Conservation (phyloP, 2,797 vertebrate genomes). For the Sebastes melanostomus region DNA sequence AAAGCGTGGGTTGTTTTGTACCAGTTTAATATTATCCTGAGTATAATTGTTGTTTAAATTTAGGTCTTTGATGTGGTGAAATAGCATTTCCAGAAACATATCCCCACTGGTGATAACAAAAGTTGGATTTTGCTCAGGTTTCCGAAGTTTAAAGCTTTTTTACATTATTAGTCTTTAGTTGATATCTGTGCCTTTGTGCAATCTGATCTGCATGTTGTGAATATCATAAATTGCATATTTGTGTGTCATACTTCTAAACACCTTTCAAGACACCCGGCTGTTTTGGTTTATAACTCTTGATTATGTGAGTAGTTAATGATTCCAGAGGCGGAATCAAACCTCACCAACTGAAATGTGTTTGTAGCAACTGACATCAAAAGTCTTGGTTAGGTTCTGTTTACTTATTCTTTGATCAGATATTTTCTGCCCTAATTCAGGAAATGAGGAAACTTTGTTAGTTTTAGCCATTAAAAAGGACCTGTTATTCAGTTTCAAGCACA, state of each 20-base stretch:
- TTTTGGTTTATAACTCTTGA: neutral
- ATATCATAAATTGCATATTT: too few relatives aligned
- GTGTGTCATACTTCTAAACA: too few relatives aligned
- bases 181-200: neutral
- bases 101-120: neutral
- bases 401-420: neutral
- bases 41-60: conserved; percentile 23
- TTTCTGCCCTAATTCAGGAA: neutral
- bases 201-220: too few relatives aligned
- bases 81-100: neutral
- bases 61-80: conserved; percentile 1
- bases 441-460: neutral
- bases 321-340: neutral
- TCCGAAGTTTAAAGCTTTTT: neutral
- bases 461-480: neutral
- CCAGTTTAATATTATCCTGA: conserved; percentile 12
- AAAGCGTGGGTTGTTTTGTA: conserved; percentile 28
- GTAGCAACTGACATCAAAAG: neutral
- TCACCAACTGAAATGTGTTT: neutral
- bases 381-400: neutral
- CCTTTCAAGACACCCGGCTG: too few relatives aligned
- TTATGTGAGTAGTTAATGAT: neutral
- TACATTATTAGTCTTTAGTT: neutral
- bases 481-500: neutral
- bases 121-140: neutral